A percentile compares a stretch with the other conserved stretches of the same genome.
Conservation (phyloP, 2,797 vertebrate species). For the Arctocebus calabarensis region DNA sequence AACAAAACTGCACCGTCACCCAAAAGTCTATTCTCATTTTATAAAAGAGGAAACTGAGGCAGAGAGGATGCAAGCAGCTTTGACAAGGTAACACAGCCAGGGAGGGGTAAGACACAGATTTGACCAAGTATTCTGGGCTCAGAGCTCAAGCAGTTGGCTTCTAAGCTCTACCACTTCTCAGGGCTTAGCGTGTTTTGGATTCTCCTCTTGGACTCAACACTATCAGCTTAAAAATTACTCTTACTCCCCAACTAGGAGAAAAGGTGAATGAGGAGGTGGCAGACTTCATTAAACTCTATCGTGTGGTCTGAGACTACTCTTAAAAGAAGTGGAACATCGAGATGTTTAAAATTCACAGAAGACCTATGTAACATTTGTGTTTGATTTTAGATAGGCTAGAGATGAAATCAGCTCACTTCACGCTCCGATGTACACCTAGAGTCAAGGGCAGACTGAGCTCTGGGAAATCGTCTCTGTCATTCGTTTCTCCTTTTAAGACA, state of each 20-base stretch:
- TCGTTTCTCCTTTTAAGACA: neutral
- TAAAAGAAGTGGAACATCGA: neutral
- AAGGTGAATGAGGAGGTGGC: neutral
- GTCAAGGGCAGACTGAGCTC: neutral
- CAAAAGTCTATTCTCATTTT: neutral
- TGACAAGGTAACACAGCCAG: neutral
- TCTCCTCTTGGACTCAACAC: neutral
- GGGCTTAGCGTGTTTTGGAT: neutral
- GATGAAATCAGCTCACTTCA: neutral
- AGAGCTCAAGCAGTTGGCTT: neutral
- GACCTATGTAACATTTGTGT: neutral
- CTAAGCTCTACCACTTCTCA: neutral
- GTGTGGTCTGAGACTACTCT: neutral
- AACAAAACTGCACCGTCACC: too few species aligned
- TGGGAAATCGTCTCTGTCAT: neutral
- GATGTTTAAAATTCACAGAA: neutral
- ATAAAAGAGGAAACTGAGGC: neutral
- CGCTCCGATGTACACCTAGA: neutral
- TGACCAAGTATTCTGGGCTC: neutral
- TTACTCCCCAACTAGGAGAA: neutral
- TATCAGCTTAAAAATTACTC: neutral
- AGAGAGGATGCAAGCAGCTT: neutral
- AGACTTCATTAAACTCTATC: neutral
- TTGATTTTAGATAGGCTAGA: neutral
- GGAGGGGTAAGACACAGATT: neutral